A percentile compares a stretch with the other conserved stretches of the same genome.
Evolutionary conservation across 1,140 invertebrate genomes (phyloP).

Genomic region (Colletes latitarsis): DNA sequence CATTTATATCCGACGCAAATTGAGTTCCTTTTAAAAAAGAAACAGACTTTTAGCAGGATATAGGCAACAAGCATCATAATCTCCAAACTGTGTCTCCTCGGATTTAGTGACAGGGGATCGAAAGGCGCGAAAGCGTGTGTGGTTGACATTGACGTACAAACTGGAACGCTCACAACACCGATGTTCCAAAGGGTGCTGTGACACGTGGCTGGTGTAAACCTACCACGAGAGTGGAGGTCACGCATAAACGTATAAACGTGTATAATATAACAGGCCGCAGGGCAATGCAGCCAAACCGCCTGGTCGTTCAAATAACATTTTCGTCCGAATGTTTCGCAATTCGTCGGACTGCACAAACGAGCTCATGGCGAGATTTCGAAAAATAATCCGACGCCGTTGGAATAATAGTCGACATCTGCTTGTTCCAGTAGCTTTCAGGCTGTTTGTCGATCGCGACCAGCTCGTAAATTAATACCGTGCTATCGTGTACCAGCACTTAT

Average conservation of each 20-base stretch:
- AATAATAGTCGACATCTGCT: slow-evolving; percentile 9
- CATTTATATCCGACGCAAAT: no score
- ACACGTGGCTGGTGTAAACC: slow-evolving; percentile 54
- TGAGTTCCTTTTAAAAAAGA: no score
- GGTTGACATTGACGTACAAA: slow-evolving; percentile 17
- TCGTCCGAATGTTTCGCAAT: slow-evolving; percentile 24
- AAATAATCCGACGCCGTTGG: neutral
- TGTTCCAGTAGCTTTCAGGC: neutral
- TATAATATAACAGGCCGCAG: slow-evolving; percentile 49
- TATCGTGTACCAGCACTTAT: neutral
- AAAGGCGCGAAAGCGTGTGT: neutral
- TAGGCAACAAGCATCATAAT: no score
- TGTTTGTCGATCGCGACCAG: neutral
- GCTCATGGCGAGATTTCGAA: slow-evolving; percentile 41
- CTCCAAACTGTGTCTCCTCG: no score
- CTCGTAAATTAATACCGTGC: neutral
- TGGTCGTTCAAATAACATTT: slow-evolving; percentile 53
- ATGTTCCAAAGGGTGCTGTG: slow-evolving; percentile 19
- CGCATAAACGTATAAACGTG: slow-evolving; percentile 47
- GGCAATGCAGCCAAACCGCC: slow-evolving; percentile 29
- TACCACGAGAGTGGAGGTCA: slow-evolving; percentile 6
- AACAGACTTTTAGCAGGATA: no score
- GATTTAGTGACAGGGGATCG: neutral
- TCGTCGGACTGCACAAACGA: neutral
- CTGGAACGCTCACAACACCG: slow-evolving; percentile 23